A percentile compares a stretch with the other conserved stretches of the same genome.
These are phyloP conservation scores for Akabosia matsudoensis DNA, from an alignment of 1,140 invertebrate species.

Conservation along the genomic window DNA sequence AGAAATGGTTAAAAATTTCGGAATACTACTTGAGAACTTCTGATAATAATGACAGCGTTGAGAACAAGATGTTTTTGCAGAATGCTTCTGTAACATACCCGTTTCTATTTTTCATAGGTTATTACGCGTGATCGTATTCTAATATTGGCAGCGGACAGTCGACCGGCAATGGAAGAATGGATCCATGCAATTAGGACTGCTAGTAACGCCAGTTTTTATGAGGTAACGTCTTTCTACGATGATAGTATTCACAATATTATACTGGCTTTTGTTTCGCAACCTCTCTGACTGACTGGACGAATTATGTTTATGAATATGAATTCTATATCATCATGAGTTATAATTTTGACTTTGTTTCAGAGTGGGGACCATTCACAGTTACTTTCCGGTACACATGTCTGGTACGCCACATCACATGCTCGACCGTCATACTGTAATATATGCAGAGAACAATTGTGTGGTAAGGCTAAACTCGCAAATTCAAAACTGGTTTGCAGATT, in stretches of 20 bases:
- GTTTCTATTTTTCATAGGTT: neutral
- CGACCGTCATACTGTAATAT: conserved; percentile 95
- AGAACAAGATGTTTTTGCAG: neutral
- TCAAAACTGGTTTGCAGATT: too few relatives aligned
- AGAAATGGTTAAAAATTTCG: too few relatives aligned
- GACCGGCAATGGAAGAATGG: conserved; percentile 88
- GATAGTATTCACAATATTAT: neutral
- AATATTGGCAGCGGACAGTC: conserved; percentile 75
- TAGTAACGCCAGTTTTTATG: conserved; percentile 65
- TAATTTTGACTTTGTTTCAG: conserved; percentile 47
- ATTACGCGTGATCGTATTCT: conserved; percentile 79
- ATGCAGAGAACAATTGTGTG: conserved; percentile 82
- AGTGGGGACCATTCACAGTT: conserved; percentile 64
- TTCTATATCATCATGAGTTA: too few relatives aligned
- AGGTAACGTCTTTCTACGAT: conserved; percentile 51
- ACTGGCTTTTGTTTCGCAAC: neutral
- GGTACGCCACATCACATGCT: conserved; percentile 89
- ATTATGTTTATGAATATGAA: too few relatives aligned
- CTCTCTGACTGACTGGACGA: too few relatives aligned
- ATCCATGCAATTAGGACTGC: conserved; percentile 70
- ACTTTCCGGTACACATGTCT: conserved; percentile 83
- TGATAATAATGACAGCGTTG: too few relatives aligned
- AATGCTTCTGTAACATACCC: too few relatives aligned
- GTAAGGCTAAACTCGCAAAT: too few relatives aligned
- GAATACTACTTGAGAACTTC: too few relatives aligned